phyloP scores from a whole-genome alignment of 2,888 invertebrate genomes.

The Ariolimax columbianus region DNA sequence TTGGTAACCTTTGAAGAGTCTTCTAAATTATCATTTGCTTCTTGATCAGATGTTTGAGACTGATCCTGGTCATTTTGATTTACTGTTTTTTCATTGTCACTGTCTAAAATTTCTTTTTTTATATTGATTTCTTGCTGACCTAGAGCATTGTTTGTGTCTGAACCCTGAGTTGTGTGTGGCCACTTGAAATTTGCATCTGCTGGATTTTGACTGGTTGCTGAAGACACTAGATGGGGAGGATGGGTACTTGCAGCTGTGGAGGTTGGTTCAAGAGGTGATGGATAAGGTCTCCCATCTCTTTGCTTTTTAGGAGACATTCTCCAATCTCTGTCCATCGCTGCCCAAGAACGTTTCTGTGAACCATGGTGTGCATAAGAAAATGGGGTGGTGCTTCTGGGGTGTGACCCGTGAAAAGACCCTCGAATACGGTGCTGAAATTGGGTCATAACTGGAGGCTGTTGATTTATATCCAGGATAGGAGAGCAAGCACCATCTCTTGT shows the following conservation, averaged over 20 bases:
- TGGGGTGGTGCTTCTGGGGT: neutral
- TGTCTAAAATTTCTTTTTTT: constrained; percentile 49
- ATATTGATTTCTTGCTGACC: constrained; percentile 33
- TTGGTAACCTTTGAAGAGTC: neutral
- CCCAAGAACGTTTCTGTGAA: constrained; percentile 47
- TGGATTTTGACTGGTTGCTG: neutral
- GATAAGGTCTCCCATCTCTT: neutral
- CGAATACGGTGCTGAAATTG: constrained; percentile 22
- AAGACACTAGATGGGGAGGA: neutral
- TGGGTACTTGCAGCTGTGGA: constrained; percentile 4
- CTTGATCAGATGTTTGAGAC: constrained; percentile 27
- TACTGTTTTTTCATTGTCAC: constrained; percentile 8
- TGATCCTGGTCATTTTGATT: constrained; percentile 29
- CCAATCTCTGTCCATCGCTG: constrained; percentile 48
- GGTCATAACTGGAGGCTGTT: neutral
- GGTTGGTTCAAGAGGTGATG: neutral
- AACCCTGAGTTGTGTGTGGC: constrained; percentile 13
- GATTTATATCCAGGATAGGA: constrained; percentile 37
- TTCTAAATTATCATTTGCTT: constrained; percentile 8
- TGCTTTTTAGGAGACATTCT: constrained; percentile 41
- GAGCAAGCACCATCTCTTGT: constrained; percentile 50
- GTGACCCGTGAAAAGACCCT: neutral
- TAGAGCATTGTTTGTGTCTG: constrained; percentile 11
- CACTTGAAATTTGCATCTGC: constrained; percentile 18
- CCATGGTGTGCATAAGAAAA: constrained; percentile 40